Evolutionary conservation across 2,797 vertebrate genomes (phyloP).

Genomic region (Onychomys arenicola): DNA sequence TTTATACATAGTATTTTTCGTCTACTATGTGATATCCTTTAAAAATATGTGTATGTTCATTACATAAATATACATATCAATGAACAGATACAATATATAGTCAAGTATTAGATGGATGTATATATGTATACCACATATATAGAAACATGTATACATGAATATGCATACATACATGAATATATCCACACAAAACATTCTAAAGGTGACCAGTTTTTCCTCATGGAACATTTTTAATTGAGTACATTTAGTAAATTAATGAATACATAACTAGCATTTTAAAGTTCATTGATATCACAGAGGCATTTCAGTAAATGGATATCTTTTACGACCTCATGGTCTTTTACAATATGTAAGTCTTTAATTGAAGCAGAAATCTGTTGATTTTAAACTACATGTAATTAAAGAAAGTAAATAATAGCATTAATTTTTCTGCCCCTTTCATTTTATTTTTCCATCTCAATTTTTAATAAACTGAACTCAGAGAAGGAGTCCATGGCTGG

Average conservation of each 20-base stretch:
- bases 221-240: not conserved
- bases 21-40: not conserved
- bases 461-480: not conserved
- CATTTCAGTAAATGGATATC: not conserved
- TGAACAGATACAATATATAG: not conserved
- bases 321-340: not conserved
- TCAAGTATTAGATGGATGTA: not conserved
- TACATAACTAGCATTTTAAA: slow-evolving; percentile 14
- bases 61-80: no score
- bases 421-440: not conserved
- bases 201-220: not conserved
- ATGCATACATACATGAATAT: not conserved
- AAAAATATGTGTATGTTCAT: not conserved
- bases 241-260: slow-evolving; percentile 18
- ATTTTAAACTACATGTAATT: slow-evolving; percentile 56
- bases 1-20: not conserved
- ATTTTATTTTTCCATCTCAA: not conserved
- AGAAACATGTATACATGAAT: not conserved
- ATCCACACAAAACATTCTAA: not conserved
- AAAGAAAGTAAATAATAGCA: slow-evolving; percentile 34
- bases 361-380: not conserved
- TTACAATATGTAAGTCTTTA: not conserved
- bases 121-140: not conserved
- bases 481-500: not conserved
- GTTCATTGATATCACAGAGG: not conserved